phyloP scores from a whole-genome alignment of 2,113 vertebrate species.

The Procavia capensis region DNA sequence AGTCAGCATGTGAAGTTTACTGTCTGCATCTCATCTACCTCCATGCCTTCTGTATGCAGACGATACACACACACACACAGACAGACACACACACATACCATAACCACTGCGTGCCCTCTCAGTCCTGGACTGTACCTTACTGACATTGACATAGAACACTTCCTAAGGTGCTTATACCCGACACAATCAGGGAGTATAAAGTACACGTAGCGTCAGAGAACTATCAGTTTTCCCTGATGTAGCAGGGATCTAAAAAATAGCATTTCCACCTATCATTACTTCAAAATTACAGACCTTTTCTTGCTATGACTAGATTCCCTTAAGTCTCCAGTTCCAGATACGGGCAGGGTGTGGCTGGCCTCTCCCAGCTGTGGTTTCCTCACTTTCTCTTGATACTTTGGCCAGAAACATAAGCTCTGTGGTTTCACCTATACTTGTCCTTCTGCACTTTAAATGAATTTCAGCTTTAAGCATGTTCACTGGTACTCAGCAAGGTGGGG shows the following conservation, averaged over 20 bases:
- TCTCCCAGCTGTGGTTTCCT: background rate
- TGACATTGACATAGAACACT: background rate
- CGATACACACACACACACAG: background rate
- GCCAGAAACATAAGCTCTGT: background rate
- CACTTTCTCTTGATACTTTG: background rate
- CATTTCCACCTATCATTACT: no score
- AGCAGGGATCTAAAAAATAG: no score
- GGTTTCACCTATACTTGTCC: background rate
- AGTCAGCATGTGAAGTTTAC: background rate
- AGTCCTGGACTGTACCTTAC: background rate
- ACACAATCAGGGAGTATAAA: background rate
- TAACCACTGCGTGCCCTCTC: background rate
- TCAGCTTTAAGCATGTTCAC: background rate
- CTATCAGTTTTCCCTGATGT: background rate
- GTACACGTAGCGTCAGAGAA: background rate
- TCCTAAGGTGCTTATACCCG: background rate
- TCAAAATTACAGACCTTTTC: no score
- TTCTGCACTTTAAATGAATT: slow-evolving; percentile 31
- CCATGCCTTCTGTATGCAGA: background rate
- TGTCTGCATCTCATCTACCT: background rate
- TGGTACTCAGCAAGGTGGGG: background rate
- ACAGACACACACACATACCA: background rate
- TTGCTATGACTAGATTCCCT: background rate
- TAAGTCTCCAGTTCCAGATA: background rate
- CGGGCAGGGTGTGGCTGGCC: background rate